Evolutionary conservation across 2,113 vertebrate species (phyloP).

Genomic region (Ochotona curzoniae): DNA sequence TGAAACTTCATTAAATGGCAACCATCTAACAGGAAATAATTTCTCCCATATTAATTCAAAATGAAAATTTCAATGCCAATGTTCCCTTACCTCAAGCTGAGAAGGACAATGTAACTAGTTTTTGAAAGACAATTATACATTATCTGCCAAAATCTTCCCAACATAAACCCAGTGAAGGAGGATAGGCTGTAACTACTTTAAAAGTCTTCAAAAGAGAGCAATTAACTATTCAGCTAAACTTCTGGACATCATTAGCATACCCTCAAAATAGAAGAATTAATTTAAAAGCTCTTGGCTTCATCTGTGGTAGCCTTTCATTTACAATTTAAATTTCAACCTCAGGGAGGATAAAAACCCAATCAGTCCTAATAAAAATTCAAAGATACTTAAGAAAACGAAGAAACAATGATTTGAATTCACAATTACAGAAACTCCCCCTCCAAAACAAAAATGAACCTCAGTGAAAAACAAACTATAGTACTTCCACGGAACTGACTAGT

Average conservation of each 20-base stretch:
- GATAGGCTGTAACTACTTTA: constrained; percentile 47
- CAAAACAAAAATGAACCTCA: constrained; percentile 32
- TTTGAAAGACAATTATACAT: constrained; percentile 52
- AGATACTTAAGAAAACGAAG: constrained; percentile 44
- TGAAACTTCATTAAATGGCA: constrained; percentile 53
- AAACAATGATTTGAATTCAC: constrained; percentile 50
- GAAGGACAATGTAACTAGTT: background rate
- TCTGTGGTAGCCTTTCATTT: constrained; percentile 26
- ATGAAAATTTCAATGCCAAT: constrained; percentile 65
- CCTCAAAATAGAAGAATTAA: constrained; percentile 67
- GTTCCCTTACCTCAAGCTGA: constrained; percentile 50
- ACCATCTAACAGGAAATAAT: constrained; percentile 61
- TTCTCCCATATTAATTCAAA: constrained; percentile 33
- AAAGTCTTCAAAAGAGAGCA: constrained; percentile 74
- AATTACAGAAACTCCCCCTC: background rate
- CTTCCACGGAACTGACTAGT: background rate
- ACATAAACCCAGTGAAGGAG: constrained; percentile 27
- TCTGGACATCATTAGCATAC: constrained; percentile 51
- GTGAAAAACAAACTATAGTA: constrained; percentile 38
- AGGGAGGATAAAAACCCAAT: constrained; percentile 15
- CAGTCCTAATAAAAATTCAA: constrained; percentile 46
- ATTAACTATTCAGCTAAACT: constrained; percentile 69
- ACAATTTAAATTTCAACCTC: constrained; percentile 66
- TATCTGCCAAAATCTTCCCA: constrained; percentile 20
- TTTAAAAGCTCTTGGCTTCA: constrained; percentile 66